Base-by-base conservation (phyloP, 1,140 invertebrate genomes). In the Saccostrea cuccullata region DNA sequence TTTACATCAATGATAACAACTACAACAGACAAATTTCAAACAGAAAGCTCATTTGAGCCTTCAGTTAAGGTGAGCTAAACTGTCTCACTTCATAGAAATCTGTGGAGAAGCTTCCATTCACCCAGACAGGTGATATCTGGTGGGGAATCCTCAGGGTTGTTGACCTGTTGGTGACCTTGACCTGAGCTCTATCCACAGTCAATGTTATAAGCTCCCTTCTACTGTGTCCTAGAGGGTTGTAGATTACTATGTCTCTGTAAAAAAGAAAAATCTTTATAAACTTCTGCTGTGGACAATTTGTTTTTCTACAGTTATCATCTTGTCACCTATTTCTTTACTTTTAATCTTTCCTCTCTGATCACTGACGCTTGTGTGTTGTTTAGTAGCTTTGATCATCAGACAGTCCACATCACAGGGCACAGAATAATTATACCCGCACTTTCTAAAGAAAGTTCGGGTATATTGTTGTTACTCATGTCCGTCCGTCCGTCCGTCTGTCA, bases 71-170 rank as follows among this genome's bases (percentile, higher is more conserved):
- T 36, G 30, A 36, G 30, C 30, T 64, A 64, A 60, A 64, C 12
- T 36, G 15, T 30, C 70, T 77, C 11, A 77, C 90, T 86, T 90
- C 87, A 89, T 73, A 91, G 11, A 86, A 13, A 40, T 86, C 70
- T 36, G 36, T 30, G 12, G 56, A 30, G n/a, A 89, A 26, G 13
- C 17, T 36, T 11, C 36, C 84, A 20, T 84, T 82, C 23, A 86
- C 73, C 88, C 90, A 90, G 6, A 91, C 90, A 30, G 92, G 92
- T 67, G 90, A 91, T 13, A 92, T 86, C 86, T 93, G 92, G 67
- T 87, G 85, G 8, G 84, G 86, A 0, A 93, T 84, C 0, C 73
- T 64, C 58, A 15, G 55, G 17, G 17, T 20, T n/a, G 70, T 86
- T 15, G 60, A 82, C 1, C 82, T 55, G 58, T 89, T 86, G 3